A percentile compares a stretch with the other conserved stretches of the same genome.
Conservation (phyloP, 2,113 vertebrate species). For the Dicrurus megarhynchus region DNA sequence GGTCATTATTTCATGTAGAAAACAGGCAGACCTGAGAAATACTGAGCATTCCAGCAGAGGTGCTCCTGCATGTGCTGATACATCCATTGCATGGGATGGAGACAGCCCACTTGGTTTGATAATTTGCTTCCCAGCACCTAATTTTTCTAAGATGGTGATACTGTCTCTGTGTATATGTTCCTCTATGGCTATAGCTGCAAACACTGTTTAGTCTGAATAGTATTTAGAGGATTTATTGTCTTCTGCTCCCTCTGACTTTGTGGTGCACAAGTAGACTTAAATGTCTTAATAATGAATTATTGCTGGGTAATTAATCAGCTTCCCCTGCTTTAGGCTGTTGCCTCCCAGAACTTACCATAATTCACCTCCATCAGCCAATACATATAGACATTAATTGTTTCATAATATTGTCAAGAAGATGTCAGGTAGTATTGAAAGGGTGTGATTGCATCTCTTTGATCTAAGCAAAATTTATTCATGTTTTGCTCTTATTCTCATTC, state of each 20-base stretch:
- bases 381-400: slow-evolving; percentile 21
- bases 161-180: neutral
- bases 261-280: neutral
- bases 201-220: neutral
- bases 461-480: neutral
- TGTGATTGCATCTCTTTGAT: slow-evolving; percentile 14
- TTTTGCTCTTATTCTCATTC: neutral
- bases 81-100: neutral
- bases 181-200: neutral
- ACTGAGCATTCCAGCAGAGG: neutral
- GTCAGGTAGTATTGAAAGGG: neutral
- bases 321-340: neutral
- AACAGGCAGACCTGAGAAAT: neutral
- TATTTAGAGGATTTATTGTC: neutral
- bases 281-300: neutral
- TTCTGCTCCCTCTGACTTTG: neutral
- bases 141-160: neutral
- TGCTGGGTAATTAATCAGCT: slow-evolving; percentile 38
- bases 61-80: neutral
- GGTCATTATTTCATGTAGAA: rapidly evolving
- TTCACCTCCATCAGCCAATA: slow-evolving; percentile 2
- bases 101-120: neutral
- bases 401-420: neutral
- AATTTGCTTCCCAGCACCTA: neutral
- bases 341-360: neutral